Evolutionary conservation across 2,113 vertebrate genomes (phyloP), one percentile per base, ranked within the genome.

Genomic region (Phyllostomus discolor): DNA sequence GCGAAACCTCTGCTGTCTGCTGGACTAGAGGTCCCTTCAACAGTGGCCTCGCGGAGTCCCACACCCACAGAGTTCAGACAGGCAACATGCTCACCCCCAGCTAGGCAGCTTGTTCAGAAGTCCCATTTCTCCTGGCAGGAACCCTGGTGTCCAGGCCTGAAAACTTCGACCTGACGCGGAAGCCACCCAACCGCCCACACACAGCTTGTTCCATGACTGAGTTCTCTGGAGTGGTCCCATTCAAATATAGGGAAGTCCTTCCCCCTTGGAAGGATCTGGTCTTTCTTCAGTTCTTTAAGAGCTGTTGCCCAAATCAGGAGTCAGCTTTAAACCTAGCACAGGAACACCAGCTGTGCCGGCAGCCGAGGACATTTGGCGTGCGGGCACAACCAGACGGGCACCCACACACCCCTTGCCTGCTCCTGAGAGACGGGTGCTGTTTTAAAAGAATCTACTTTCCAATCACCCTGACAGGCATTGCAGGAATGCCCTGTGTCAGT

Each of bases 391-490:
- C 76, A 84, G 72, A 41, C 22, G 20, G 69, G 38, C 43, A 54
- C 64, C 73, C 31, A 10, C 5, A 4, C 12, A 57, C 24, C 59
- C 31, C 96, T 80, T 80, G 73, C 28, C 79, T 91, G 0, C 73
- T 96, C 93, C 94, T 94, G 50, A 87, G 54, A 76, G n/a, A 38
- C 66, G 43, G 41, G 1, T 67, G 43, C 54, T 62, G 33, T 93
- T 78, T 82, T 81, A 93, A 69, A 95, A 82, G 59, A 85, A 70
- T 43, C 80, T 59, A 19, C 35, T 80, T 92, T 94, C 10, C 92
- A 92, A 94, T 96, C 84, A 80, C 64, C 0, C 15, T 14, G 7
- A n/a, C 14, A 17, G 15, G 16, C 59, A 70, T 85, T 41, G 4
- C 69, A 79, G 38, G 4, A 83, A 73, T 15, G 19, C 79, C 46